Evolutionary conservation across 2,113 vertebrate species (phyloP), one percentile per base, ranked within the genome.

Genomic region (Anseranas semipalmata): DNA sequence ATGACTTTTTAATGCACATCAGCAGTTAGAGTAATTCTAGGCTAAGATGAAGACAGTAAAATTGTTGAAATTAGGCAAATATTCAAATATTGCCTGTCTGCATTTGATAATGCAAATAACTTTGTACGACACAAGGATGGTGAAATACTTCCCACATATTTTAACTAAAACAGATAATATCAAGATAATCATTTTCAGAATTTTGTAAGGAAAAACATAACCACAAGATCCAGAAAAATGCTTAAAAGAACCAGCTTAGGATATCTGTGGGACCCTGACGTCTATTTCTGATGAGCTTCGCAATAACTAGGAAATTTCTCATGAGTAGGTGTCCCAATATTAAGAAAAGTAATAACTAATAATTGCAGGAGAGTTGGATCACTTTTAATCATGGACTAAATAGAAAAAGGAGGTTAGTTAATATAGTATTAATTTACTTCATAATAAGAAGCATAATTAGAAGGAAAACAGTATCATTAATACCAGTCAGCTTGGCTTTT

Each of bases 201-300:
- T 73, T 86, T 89, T 12, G 6, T 58, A 66, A 30, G 19, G 8
- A 63, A 85, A 93, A 85, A 25, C 7, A 37, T 39, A 81, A 46
- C n/a, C 10, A 74, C 12, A 43, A 71, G 28, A 25, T 55, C 56
- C 80, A 92, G 24, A 52, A 86, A 25, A 78, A 55, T 7, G 10
- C 6, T 6, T 15, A 45, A 25, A 21, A 75, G 22, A 72, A 33
- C 9, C 33, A 37, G 39, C 22, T 46, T 41, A 16, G 20, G 52
- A 2, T n/a, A 50, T 28, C 59, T 46, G 20, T 3, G 3, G n/a
- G 21, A 58, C 28, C 4, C 7, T 3, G 2, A 8, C 1, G 18
- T 20, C 22, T 30, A 6, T 58, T 80, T 65, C 24, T 1, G 3
- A 6, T 7, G 4, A 8, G 37, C 2, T 7, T 30, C 6, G 22